Evolutionary conservation across 1,140 invertebrate species (phyloP).

Genomic region (Theocolax elegans): DNA sequence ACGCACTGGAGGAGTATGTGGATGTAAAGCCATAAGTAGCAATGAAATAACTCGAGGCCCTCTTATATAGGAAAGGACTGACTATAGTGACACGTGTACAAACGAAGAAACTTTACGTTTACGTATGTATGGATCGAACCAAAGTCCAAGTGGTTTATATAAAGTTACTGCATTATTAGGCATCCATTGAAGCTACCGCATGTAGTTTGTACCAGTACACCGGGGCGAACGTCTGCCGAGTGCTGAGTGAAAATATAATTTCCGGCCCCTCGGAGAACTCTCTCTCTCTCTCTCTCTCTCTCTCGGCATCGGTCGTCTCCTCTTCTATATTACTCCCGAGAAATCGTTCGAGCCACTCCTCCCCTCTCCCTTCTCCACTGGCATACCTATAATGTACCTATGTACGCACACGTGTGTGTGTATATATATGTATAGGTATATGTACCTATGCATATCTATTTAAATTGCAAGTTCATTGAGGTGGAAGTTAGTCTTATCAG

Average conservation of each 20-base stretch:
- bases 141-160: conserved; percentile 42
- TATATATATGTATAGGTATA: no score
- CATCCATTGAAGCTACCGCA: conserved; percentile 6
- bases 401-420: no score
- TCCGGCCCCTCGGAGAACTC: conserved; percentile 48
- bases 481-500: conserved; percentile 53
- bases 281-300: conserved; percentile 1
- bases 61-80: no score
- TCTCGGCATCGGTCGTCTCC: conserved; percentile 22
- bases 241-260: conserved; percentile 57
- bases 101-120: conserved; percentile 6
- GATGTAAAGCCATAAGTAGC: conserved; percentile 30
- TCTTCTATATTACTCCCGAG: conserved; percentile 53
- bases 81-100: no score
- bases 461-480: conserved; percentile 53
- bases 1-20: no score
- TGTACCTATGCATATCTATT: conserved; percentile 47
- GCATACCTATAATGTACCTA: no score
- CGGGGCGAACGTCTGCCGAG: conserved; percentile 16
- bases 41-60: conserved; percentile 35
- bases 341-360: conserved; percentile 37
- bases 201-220: not conserved
- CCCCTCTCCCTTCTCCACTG: no score
- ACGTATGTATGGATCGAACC: no score
- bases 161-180: conserved; percentile 48